A percentile compares a stretch with the other conserved stretches of the same genome.
These are phyloP conservation scores for Nomada hirtipes DNA, from an alignment of 2,888 invertebrate species.

Conservation along the genomic window DNA sequence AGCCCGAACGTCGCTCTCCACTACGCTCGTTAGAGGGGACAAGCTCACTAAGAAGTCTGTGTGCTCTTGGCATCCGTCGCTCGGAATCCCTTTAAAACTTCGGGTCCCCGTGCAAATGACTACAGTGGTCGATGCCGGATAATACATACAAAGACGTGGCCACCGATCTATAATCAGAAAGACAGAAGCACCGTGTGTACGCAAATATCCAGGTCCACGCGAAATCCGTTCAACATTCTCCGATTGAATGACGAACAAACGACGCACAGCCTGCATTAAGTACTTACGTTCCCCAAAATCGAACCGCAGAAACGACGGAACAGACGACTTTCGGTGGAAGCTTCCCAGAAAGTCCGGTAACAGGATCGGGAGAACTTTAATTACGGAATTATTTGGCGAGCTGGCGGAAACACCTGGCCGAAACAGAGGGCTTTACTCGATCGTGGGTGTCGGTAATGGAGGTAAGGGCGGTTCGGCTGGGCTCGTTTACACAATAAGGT, in stretches of 20 bases:
- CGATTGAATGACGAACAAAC: too few species aligned
- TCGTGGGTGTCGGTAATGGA: conserved; percentile 41
- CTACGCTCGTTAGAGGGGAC: conserved; percentile 1
- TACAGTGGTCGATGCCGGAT: conserved; percentile 21
- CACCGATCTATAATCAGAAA: not conserved
- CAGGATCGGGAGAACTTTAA: conserved; percentile 37
- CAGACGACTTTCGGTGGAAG: not conserved
- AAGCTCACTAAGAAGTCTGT: conserved; percentile 29
- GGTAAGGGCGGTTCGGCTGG: conserved; percentile 8
- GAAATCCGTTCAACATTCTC: too few species aligned
- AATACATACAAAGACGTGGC: not conserved
- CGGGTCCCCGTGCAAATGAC: conserved; percentile 13
- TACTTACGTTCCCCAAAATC: not conserved
- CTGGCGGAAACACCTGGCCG: not conserved
- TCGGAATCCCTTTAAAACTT: conserved; percentile 40
- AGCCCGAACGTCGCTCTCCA: not conserved
- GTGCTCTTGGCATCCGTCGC: conserved; percentile 20
- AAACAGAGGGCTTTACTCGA: conserved; percentile 32
- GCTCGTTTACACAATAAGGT: conserved; percentile 49
- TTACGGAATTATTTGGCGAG: conserved; percentile 34
- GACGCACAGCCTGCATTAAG: too few species aligned
- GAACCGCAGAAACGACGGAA: not conserved
- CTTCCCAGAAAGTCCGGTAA: not conserved
- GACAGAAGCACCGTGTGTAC: not conserved
- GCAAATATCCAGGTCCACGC: not conserved